These are phyloP conservation scores for Microctenopoma stevenorrisi DNA, from an alignment of 2,797 vertebrate genomes.

Conservation along the genomic window DNA sequence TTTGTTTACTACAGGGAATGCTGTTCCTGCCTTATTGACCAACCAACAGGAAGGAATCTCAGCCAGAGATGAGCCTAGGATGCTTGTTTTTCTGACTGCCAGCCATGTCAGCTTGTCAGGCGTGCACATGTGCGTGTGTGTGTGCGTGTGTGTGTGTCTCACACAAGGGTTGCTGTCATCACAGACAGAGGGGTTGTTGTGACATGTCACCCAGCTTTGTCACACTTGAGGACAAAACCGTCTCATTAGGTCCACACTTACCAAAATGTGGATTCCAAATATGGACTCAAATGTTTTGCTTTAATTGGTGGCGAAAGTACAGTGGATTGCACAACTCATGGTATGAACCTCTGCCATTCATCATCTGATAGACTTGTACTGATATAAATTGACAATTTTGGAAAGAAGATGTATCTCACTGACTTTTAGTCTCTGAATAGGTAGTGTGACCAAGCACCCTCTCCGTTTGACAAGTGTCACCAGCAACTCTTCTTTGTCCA, in stretches of 20 bases:
- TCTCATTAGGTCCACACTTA: slow-evolving; percentile 71
- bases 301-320: slow-evolving; percentile 62
- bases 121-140: slow-evolving; percentile 28
- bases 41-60: slow-evolving; percentile 76
- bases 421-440: slow-evolving; percentile 12
- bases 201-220: slow-evolving; percentile 79
- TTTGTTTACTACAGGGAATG: slow-evolving; percentile 76
- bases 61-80: slow-evolving; percentile 66
- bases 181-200: slow-evolving; percentile 72
- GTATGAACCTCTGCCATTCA: slow-evolving; percentile 40
- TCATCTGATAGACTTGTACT: slow-evolving; percentile 25
- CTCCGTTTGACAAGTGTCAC: slow-evolving; percentile 66
- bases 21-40: slow-evolving; percentile 78
- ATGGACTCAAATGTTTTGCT: slow-evolving; percentile 52
- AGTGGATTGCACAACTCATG: slow-evolving; percentile 29
- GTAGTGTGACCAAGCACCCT: slow-evolving; percentile 37
- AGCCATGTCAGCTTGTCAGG: slow-evolving; percentile 75
- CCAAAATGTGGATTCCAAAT: slow-evolving; percentile 51
- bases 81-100: slow-evolving; percentile 77
- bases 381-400: slow-evolving; percentile 26
- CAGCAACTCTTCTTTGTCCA: slow-evolving; percentile 32
- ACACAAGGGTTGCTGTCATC: slow-evolving; percentile 76
- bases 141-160: slow-evolving; percentile 35
- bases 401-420: slow-evolving; percentile 3
- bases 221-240: slow-evolving; percentile 75